These are phyloP conservation scores for Trachurus trachurus DNA, from an alignment of 2,797 vertebrate species.

Conservation along the genomic window DNA sequence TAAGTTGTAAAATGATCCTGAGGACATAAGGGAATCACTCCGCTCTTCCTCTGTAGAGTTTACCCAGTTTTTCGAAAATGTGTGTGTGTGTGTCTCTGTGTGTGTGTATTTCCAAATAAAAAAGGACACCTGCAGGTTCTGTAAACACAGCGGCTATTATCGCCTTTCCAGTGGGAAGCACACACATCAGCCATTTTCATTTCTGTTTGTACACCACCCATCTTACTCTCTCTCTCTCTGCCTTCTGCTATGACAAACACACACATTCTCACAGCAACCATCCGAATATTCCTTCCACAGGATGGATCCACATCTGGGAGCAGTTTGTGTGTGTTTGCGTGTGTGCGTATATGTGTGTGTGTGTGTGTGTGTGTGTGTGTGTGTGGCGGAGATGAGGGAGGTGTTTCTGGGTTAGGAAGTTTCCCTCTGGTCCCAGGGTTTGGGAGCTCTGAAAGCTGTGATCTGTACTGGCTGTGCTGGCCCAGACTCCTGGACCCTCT, in stretches of 20 bases:
- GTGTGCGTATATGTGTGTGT: conserved; percentile 39
- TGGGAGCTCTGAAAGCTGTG: conserved; percentile 59
- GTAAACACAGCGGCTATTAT: conserved; percentile 57
- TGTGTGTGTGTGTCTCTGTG: background rate
- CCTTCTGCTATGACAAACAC: conserved; percentile 21
- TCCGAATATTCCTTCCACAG: conserved; percentile 62
- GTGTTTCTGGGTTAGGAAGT: conserved; percentile 73
- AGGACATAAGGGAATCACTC: background rate
- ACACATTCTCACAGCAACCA: conserved; percentile 34
- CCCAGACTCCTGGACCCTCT: conserved; percentile 67
- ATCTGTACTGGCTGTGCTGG: conserved; percentile 58
- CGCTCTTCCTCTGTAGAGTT: conserved; percentile 8
- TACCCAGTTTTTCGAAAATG: background rate
- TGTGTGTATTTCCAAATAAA: conserved; percentile 21
- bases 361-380: conserved; percentile 51
- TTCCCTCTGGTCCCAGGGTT: conserved; percentile 59
- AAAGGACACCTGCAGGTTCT: conserved; percentile 34
- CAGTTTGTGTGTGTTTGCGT: conserved; percentile 43
- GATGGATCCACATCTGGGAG: conserved; percentile 81
- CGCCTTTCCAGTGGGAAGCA: conserved; percentile 44
- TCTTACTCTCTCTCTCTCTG: conserved; percentile 19
- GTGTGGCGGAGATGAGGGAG: conserved; percentile 62
- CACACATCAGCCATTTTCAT: conserved; percentile 30
- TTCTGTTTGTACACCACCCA: conserved; percentile 41
- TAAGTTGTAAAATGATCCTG: background rate